Evolutionary conservation across 2,797 vertebrate species (phyloP), one percentile per base, ranked within the genome.

Genomic region (Propithecus deckenii): DNA sequence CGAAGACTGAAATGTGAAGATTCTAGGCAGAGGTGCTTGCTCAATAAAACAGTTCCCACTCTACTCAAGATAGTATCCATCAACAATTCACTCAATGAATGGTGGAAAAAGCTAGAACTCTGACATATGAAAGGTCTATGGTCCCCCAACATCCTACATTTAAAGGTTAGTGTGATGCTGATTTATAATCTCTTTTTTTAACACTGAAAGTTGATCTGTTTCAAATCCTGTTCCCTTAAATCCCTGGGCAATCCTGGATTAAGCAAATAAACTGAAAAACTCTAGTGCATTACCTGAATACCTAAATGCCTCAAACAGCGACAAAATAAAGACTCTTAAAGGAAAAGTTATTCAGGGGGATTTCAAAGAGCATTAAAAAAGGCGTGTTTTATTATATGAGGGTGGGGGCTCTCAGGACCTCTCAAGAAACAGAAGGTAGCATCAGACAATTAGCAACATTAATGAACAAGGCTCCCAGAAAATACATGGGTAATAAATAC

Each of bases 211-310:
- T 23, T 71, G 32, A 84, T 80, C 61, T 83, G 43, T 80, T 91
- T 87, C 48, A 79, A 95, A 95, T 76, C 23, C 23, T 89, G 32
- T 92, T 81, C 79, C 48, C 46, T 89, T 72, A 89, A 89, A 76
- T 95, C 41, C 61, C 59, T 63, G 11, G 18, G 52, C 5, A 81
- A 81, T 92, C 74, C 61, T 76, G 38, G 32, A 74, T 86, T 94
- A 89, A 48, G 46, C 38, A 89, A 59, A 89, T 69, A 88, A 75
- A 57, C 46, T 59, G 52, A 89, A 96, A 92, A 86, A n/a, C 1
- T 65, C 30, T 52, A 86, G 23, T 69, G 12, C 23, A 71, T 89
- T 86, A 57, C 41, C 52, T 86, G 38, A 63, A 38, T 89, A 65
- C 32, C 46, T 32, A 59, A 91, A 50, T 63, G 50, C 20, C 43